Conservation (phyloP, 2,888 invertebrate species). For the Peribatodes rhomboidaria region DNA sequence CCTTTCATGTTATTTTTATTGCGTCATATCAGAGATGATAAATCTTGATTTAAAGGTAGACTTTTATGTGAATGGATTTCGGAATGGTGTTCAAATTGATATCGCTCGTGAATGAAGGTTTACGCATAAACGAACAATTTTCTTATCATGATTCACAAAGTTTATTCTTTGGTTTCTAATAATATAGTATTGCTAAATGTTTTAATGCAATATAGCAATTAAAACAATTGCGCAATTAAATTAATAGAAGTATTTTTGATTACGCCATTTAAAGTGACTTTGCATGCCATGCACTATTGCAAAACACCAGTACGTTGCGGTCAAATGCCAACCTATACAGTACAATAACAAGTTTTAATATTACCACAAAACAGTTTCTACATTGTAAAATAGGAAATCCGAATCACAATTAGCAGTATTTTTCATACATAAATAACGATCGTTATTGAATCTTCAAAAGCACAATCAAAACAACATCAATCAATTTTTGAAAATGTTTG, state of each 20-base stretch:
- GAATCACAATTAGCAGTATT: neutral
- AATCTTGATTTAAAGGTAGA: constrained; percentile 32
- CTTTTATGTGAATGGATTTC: constrained; percentile 22
- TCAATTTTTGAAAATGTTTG: constrained; percentile 16
- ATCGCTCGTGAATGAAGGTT: constrained; percentile 16
- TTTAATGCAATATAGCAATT: no score
- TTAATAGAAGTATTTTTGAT: no score
- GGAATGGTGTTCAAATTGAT: constrained; percentile 28
- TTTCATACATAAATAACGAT: neutral
- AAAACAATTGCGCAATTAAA: no score
- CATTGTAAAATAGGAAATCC: no score
- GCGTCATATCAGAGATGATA: constrained; percentile 37
- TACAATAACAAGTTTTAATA: no score
- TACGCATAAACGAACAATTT: neutral
- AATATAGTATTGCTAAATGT: neutral
- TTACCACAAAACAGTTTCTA: neutral
- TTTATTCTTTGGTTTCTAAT: neutral
- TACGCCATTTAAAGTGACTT: no score
- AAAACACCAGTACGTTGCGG: no score
- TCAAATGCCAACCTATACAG: no score
- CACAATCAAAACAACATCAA: constrained; percentile 17
- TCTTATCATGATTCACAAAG: neutral
- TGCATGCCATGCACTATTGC: no score
- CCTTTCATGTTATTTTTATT: constrained; percentile 43
- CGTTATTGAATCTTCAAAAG: constrained; percentile 12